Percentiles rank a stretch among this genome's conserved stretches.
Conservation (phyloP, 1,140 invertebrate species). For the Micrasema minimum region DNA sequence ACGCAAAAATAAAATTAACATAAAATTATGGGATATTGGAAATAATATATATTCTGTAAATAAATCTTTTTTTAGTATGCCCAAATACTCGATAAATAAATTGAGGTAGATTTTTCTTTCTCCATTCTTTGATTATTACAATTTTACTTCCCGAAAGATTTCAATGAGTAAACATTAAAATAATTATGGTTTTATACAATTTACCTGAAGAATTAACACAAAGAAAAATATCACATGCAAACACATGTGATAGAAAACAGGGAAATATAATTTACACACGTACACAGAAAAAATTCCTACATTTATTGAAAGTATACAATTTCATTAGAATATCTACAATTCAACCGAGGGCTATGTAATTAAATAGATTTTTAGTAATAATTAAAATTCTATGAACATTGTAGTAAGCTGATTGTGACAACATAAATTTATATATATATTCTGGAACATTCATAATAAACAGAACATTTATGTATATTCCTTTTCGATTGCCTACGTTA, state of each 20-base stretch:
- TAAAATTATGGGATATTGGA: slow-evolving; percentile 40
- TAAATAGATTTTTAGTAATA: slow-evolving; percentile 22
- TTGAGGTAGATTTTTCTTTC: slow-evolving; percentile 52
- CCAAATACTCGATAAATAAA: slow-evolving; percentile 48
- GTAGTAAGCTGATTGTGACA: slow-evolving; percentile 39
- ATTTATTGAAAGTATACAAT: slow-evolving; percentile 16
- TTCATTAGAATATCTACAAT: slow-evolving; percentile 41
- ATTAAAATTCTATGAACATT: slow-evolving; percentile 31
- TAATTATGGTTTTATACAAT: neutral
- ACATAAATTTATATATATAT: slow-evolving; percentile 44
- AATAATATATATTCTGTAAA: slow-evolving; percentile 37
- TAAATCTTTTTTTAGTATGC: slow-evolving; percentile 42
- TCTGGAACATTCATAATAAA: slow-evolving; percentile 48
- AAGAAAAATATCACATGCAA: slow-evolving; percentile 26
- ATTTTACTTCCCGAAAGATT: slow-evolving; percentile 27
- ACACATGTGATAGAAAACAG: slow-evolving; percentile 23
- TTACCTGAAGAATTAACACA: slow-evolving; percentile 6
- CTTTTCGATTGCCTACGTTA: slow-evolving; percentile 53
- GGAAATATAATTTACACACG: slow-evolving; percentile 35
- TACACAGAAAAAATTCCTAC: slow-evolving; percentile 27
- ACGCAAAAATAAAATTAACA: slow-evolving; percentile 37
- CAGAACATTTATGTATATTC: slow-evolving; percentile 51
- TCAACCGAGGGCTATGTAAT: slow-evolving; percentile 21
- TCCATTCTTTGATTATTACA: slow-evolving; percentile 32
- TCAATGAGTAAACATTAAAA: neutral